Conservation (phyloP, 2,113 vertebrate genomes). For the Peromyscus polionotus region DNA sequence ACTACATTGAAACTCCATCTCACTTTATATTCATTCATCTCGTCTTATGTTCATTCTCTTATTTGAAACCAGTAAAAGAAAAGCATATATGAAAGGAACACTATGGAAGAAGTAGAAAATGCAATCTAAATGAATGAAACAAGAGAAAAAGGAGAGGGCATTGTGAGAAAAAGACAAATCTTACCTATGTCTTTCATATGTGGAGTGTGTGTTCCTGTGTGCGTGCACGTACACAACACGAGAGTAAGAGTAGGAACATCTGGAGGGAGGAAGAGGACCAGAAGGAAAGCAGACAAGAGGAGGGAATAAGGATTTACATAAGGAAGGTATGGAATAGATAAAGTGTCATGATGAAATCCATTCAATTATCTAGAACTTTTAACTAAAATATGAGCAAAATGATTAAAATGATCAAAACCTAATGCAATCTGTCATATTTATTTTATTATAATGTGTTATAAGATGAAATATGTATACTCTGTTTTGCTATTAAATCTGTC, state of each 20-base stretch:
- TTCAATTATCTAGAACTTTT: not conserved
- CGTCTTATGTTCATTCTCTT: not conserved
- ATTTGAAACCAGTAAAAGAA: not conserved
- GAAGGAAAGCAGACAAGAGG: not conserved
- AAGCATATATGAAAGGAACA: not conserved
- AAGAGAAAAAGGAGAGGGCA: not conserved
- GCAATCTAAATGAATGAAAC: too few relatives aligned
- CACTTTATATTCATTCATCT: not conserved
- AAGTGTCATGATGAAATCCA: too few relatives aligned
- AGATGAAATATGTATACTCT: not conserved
- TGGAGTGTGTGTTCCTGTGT: not conserved
- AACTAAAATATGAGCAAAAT: not conserved
- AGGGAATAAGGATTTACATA: not conserved
- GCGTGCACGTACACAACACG: not conserved
- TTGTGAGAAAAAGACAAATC: not conserved
- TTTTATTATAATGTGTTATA: not conserved
- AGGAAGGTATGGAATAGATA: not conserved
- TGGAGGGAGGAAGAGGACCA: not conserved
- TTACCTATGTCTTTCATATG: too few relatives aligned
- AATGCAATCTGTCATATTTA: not conserved
- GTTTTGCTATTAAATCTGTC: not conserved
- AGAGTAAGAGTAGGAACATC: not conserved
- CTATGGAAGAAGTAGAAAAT: not conserved
- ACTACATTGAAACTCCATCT: not conserved
- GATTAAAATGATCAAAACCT: not conserved